These are phyloP conservation scores for Propithecus perrieri DNA, from an alignment of 2,797 vertebrate genomes.

Conservation along the genomic window DNA sequence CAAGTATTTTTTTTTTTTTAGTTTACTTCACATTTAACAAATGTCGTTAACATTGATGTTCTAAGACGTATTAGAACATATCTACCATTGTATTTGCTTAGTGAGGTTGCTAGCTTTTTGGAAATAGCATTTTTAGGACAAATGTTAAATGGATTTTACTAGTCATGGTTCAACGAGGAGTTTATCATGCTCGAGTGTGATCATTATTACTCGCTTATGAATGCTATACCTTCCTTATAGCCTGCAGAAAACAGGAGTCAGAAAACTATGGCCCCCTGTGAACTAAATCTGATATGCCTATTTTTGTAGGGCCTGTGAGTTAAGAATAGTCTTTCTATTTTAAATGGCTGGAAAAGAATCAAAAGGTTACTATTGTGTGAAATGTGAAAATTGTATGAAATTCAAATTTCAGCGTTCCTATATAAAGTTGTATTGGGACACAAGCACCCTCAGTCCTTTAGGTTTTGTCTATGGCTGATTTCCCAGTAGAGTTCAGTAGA, in stretches of 20 bases:
- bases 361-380: background rate
- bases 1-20: background rate
- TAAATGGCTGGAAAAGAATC: constrained; percentile 4
- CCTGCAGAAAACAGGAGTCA: background rate
- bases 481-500: background rate
- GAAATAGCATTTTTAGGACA: background rate
- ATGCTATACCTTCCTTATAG: background rate
- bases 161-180: background rate
- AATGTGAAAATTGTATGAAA: background rate
- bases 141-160: constrained; percentile 30
- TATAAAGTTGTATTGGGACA: background rate
- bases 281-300: background rate
- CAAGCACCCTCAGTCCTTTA: background rate
- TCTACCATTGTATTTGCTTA: background rate
- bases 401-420: background rate
- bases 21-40: background rate
- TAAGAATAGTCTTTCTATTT: constrained; percentile 14
- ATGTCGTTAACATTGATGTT: background rate
- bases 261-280: background rate
- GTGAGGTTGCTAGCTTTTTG: background rate
- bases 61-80: background rate
- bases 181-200: background rate
- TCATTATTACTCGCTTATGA: background rate
- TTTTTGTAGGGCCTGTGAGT: background rate
- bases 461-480: background rate